These are phyloP conservation scores for Leptodactylus fuscus DNA, from an alignment of 2,113 vertebrate genomes.

Conservation along the genomic window DNA sequence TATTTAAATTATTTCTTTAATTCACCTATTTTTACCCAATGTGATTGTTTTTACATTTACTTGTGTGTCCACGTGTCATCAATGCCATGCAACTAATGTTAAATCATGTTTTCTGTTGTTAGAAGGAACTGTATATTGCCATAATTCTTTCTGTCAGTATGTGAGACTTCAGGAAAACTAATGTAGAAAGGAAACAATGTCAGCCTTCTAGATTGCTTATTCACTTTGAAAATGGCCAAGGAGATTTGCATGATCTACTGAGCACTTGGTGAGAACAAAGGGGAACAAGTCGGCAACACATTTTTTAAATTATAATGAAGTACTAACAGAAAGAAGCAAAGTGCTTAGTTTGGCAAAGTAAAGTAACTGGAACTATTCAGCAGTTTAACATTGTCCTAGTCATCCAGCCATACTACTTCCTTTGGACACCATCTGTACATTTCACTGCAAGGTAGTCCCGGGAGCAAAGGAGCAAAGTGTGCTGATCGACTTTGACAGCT, in stretches of 20 bases:
- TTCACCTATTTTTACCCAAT: too few species aligned
- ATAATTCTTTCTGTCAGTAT: not conserved
- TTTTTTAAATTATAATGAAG: slow-evolving; percentile 35
- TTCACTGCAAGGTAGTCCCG: slow-evolving; percentile 34
- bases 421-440: slow-evolving; percentile 32
- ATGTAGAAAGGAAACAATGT: not conserved
- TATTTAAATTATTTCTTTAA: too few species aligned
- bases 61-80: too few species aligned
- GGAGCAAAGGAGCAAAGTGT: slow-evolving; percentile 9
- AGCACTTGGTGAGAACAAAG: not conserved
- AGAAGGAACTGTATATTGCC: not conserved
- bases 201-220: not conserved
- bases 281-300: not conserved
- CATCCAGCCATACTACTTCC: slow-evolving; percentile 27
- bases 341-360: slow-evolving; percentile 27
- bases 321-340: slow-evolving; percentile 17
- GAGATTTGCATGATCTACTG: not conserved
- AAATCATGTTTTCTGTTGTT: not conserved
- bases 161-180: not conserved
- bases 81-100: too few species aligned
- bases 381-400: slow-evolving; percentile 27
- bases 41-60: too few species aligned
- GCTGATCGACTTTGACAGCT: slow-evolving; percentile 48
- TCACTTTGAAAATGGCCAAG: slow-evolving; percentile 34
- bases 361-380: slow-evolving; percentile 25